A percentile compares a stretch with the other conserved stretches of the same genome.
These are phyloP conservation scores for Druceiella hillmani DNA, from an alignment of 2,888 invertebrate species.

Conservation along the genomic window DNA sequence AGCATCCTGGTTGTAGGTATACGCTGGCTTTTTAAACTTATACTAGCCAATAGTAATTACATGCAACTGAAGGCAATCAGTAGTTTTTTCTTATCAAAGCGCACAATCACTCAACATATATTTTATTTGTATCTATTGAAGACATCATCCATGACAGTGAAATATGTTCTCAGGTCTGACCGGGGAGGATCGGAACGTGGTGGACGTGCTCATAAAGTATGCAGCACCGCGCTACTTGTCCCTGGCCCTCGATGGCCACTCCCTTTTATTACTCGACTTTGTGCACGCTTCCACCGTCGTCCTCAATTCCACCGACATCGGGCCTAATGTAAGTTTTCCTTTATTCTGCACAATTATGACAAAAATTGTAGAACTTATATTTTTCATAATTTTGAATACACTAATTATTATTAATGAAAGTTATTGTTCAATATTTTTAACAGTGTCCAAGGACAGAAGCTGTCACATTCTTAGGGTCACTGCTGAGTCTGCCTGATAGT, in stretches of 20 bases:
- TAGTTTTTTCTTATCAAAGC: too few species aligned
- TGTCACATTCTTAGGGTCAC: conserved; percentile 80
- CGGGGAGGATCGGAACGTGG: conserved; percentile 66
- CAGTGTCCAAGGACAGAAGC: conserved; percentile 87
- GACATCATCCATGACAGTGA: too few species aligned
- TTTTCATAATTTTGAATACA: too few species aligned
- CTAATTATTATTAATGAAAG: too few species aligned
- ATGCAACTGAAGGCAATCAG: too few species aligned
- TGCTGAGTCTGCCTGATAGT: conserved; percentile 75
- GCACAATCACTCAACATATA: too few species aligned
- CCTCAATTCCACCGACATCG: conserved; percentile 73
- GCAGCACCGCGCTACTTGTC: conserved; percentile 86
- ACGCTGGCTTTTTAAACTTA: too few species aligned
- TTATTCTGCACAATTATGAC: conserved; percentile 8
- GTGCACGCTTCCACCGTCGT: conserved; percentile 87
- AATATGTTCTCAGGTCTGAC: conserved; percentile 46
- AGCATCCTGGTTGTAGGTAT: too few species aligned
- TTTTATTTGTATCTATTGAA: too few species aligned
- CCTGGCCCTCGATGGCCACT: conserved; percentile 81
- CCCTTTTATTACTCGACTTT: conserved; percentile 80
- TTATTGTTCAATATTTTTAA: too few species aligned
- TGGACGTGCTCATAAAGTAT: conserved; percentile 73
- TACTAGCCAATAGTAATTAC: too few species aligned
- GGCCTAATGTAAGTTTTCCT: conserved; percentile 39
- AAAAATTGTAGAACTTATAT: too few species aligned